Evolutionary conservation across 2,797 vertebrate species (phyloP).

Genomic region (Trichosurus vulpecula): DNA sequence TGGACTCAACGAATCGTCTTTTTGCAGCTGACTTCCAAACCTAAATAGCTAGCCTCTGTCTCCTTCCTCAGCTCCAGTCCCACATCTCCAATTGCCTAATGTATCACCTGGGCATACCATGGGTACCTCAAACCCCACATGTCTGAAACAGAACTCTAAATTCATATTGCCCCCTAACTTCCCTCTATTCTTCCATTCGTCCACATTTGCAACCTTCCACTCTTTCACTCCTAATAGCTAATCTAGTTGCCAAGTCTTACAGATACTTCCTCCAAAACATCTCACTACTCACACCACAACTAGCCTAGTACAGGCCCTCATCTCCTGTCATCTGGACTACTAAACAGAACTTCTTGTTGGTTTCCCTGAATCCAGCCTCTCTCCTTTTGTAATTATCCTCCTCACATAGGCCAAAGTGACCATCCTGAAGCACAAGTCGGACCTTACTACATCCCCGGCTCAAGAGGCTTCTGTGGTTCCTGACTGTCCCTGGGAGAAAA

Average conservation of each 20-base stretch:
- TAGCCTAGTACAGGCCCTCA: not conserved
- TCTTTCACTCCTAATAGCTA: not conserved
- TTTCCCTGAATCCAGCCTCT: not conserved
- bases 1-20: not conserved
- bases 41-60: not conserved
- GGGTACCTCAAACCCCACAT: conserved; percentile 1
- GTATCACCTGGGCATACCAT: not conserved
- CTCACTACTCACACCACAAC: not conserved
- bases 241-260: not conserved
- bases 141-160: not conserved
- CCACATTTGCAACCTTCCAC: not conserved
- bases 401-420: not conserved
- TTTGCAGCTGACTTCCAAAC: not conserved
- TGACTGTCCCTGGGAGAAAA: not conserved
- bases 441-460: not conserved
- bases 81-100: conserved; percentile 5
- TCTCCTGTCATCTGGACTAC: not conserved
- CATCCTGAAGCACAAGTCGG: not conserved
- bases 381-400: not conserved
- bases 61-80: not conserved
- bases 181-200: not conserved
- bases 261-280: not conserved
- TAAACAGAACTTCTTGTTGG: not conserved
- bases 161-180: not conserved
- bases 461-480: not conserved